phyloP scores from a whole-genome alignment of 2,113 vertebrate species.

The Mohoua ochrocephala region DNA sequence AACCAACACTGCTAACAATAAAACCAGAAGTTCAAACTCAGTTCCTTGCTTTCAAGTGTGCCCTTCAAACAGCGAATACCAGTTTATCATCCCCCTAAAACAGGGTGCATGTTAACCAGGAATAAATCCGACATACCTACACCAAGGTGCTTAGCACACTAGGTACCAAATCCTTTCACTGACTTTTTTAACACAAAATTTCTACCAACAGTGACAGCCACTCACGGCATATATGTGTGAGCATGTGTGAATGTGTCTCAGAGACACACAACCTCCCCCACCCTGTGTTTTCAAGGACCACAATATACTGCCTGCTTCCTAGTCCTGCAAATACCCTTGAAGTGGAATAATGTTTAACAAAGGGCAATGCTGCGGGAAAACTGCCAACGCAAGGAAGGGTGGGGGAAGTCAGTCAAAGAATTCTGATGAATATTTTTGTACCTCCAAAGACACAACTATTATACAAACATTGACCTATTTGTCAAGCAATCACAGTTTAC shows the following conservation, averaged over 20 bases:
- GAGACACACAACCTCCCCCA: not conserved
- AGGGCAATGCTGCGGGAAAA: conserved; percentile 22
- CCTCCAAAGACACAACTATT: conserved; percentile 49
- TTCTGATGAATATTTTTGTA: conserved; percentile 55
- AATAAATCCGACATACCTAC: not conserved
- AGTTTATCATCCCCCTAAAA: conserved; percentile 38
- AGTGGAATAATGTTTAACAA: conserved; percentile 67
- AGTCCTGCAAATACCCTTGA: conserved; percentile 60
- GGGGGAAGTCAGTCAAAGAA: conserved; percentile 36
- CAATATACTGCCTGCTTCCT: conserved; percentile 48
- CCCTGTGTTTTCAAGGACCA: conserved; percentile 16
- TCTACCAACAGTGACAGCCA: not conserved
- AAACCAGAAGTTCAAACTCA: conserved; percentile 66
- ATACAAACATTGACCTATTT: conserved; percentile 51
- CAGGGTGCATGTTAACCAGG: not conserved
- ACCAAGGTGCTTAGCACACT: not conserved
- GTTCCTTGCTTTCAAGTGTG: conserved; percentile 57
- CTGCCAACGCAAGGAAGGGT: conserved; percentile 32
- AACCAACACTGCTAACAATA: conserved; percentile 52
- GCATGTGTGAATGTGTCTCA: not conserved
- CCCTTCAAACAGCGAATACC: conserved; percentile 59
- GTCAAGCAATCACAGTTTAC: conserved; percentile 49
- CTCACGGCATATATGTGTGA: not conserved
- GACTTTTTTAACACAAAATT: not conserved
- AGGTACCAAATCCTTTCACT: not conserved